Conservation (phyloP, 1,140 invertebrate genomes). For the Planococcus citri region DNA sequence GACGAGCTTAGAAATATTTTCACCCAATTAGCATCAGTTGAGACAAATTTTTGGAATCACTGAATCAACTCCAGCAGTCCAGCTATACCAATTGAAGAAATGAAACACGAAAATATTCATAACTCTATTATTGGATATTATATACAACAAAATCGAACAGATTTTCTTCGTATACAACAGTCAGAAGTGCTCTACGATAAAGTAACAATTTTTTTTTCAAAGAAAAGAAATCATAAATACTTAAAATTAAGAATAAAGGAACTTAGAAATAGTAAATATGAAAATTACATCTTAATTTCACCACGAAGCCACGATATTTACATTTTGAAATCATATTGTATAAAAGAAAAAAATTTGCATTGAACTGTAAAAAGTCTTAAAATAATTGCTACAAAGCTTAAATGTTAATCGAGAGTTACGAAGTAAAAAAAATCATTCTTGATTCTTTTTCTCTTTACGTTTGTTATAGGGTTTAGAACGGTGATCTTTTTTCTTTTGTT, state of each 20-base stretch:
- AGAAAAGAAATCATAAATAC: too few relatives aligned
- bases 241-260: neutral
- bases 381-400: neutral
- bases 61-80: too few relatives aligned
- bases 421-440: conserved; percentile 9
- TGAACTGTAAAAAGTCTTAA: neutral
- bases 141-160: neutral
- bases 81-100: too few relatives aligned
- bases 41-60: too few relatives aligned
- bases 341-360: neutral
- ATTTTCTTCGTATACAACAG: neutral
- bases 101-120: too few relatives aligned
- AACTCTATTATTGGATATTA: neutral
- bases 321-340: neutral
- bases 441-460: conserved; percentile 13
- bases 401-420: neutral
- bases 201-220: conserved; percentile 1
- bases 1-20: too few relatives aligned
- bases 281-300: conserved; percentile 2
- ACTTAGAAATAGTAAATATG: neutral
- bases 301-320: neutral
- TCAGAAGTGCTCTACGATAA: neutral
- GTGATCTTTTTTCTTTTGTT: conserved; percentile 12
- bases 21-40: too few relatives aligned
- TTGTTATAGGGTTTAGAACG: conserved; percentile 14